A percentile compares a stretch with the other conserved stretches of the same genome.
phyloP scores from a whole-genome alignment of 1,140 invertebrate genomes.

The Trigoniulus corallinus region DNA sequence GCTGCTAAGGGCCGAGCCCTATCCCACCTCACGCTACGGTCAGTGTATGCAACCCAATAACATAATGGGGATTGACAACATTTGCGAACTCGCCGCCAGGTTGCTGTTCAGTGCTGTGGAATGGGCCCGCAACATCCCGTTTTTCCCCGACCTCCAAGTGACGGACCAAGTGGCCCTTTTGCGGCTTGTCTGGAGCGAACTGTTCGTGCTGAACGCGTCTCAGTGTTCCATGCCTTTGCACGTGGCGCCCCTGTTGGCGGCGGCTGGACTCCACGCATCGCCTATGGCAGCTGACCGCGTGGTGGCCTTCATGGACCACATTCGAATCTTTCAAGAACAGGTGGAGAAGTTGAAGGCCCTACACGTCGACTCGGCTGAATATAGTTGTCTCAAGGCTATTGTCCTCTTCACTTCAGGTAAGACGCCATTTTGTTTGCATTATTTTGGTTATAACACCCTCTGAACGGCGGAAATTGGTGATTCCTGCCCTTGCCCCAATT shows the following conservation, averaged over 20 bases:
- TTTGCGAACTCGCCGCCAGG: constrained; percentile 89
- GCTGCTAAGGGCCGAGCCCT: constrained; percentile 85
- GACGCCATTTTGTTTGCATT: too few relatives aligned
- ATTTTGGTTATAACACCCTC: too few relatives aligned
- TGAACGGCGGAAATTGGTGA: too few relatives aligned
- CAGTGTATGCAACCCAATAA: constrained; percentile 88
- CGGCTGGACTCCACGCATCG: constrained; percentile 81
- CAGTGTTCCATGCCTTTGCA: constrained; percentile 96
- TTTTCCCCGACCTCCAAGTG: constrained; percentile 85
- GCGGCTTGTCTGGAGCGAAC: constrained; percentile 88
- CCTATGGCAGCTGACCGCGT: constrained; percentile 94
- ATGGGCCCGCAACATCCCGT: constrained; percentile 95
- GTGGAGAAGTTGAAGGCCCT: constrained; percentile 95
- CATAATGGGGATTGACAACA: constrained; percentile 92
- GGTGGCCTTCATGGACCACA: constrained; percentile 97
- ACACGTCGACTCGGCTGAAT: constrained; percentile 94
- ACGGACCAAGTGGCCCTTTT: constrained; percentile 80
- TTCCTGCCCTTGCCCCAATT: too few relatives aligned
- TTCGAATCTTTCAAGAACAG: constrained; percentile 93
- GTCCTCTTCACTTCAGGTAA: constrained; percentile 98
- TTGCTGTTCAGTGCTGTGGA: constrained; percentile 91
- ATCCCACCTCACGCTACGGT: constrained; percentile 82
- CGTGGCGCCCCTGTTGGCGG: constrained; percentile 82
- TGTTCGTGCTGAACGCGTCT: constrained; percentile 94
- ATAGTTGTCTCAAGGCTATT: constrained; percentile 96